Conservation (phyloP, 2,113 vertebrate genomes). For the Corynorhinus townsendii region DNA sequence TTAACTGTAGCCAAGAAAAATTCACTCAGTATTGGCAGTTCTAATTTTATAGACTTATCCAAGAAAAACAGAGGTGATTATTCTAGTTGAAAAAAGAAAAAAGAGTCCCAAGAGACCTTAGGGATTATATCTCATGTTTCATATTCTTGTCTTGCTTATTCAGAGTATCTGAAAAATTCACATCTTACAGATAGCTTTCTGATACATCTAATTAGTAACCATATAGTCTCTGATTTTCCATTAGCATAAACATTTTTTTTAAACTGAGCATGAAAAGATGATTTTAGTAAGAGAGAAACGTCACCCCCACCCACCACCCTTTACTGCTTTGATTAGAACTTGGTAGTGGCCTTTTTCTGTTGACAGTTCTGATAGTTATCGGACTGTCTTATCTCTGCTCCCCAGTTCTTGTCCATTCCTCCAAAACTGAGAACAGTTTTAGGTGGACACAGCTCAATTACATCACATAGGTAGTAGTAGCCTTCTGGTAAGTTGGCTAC, state of each 20-base stretch:
- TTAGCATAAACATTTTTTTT: not conserved
- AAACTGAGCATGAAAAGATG: not conserved
- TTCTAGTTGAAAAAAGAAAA: not conserved
- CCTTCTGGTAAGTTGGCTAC: not conserved
- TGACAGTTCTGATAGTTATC: not conserved
- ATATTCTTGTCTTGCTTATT: not conserved
- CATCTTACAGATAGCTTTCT: not conserved
- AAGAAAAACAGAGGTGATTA: not conserved
- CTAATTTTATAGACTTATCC: not conserved
- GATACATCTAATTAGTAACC: not conserved
- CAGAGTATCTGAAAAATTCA: not conserved
- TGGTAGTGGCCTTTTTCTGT: not conserved
- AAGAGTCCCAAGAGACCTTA: not conserved
- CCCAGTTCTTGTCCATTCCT: not conserved
- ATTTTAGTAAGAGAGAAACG: not conserved
- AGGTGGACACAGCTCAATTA: not conserved
- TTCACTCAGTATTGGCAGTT: not conserved
- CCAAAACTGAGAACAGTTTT: not conserved
- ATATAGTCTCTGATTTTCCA: not conserved
- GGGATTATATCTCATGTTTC: not conserved
- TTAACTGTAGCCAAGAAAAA: constrained; percentile 22
- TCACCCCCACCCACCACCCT: not conserved
- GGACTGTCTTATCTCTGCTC: not conserved
- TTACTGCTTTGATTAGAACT: not conserved
- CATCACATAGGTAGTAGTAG: not conserved